A percentile compares a stretch with the other conserved stretches of the same genome.
phyloP scores from a whole-genome alignment of 1,140 invertebrate species.

The Gryllus bimaculatus region DNA sequence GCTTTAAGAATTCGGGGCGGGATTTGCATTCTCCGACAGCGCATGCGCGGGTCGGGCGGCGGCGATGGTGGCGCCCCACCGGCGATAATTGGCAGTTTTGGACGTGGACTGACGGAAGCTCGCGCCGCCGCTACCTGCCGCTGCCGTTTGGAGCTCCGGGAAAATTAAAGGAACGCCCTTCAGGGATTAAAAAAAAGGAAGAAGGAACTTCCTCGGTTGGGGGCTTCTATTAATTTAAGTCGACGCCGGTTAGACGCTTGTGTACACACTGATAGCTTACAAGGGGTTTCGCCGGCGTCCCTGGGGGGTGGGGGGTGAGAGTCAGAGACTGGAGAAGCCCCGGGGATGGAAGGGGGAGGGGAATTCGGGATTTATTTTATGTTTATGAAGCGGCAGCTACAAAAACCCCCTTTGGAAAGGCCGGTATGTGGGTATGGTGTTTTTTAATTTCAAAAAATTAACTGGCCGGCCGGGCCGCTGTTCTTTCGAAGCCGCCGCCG shows the following conservation, averaged over 20 bases:
- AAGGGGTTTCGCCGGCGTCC: not conserved
- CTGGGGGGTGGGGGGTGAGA: not conserved
- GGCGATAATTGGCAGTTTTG: not conserved
- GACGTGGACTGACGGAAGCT: not conserved
- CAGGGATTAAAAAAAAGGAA: not conserved
- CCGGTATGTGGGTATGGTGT: not conserved
- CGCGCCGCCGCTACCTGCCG: not conserved
- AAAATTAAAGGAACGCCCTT: not conserved
- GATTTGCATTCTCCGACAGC: not conserved
- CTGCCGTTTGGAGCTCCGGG: not conserved
- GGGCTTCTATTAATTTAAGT: slow-evolving; percentile 1
- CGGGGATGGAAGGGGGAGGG: not conserved
- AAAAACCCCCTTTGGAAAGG: not conserved
- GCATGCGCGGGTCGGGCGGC: too few species aligned
- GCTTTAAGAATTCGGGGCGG: not conserved
- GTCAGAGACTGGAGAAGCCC: not conserved
- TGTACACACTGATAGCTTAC: slow-evolving; percentile 4
- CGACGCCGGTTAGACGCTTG: not conserved
- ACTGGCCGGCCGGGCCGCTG: not conserved
- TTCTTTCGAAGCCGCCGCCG: too few species aligned
- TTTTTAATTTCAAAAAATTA: not conserved
- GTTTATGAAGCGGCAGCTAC: not conserved
- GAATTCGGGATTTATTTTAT: not conserved
- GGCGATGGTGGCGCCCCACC: not conserved
- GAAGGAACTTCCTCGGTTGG: not conserved